These are phyloP conservation scores for Tinamus major DNA, from an alignment of 2,797 vertebrate species.

Conservation along the genomic window DNA sequence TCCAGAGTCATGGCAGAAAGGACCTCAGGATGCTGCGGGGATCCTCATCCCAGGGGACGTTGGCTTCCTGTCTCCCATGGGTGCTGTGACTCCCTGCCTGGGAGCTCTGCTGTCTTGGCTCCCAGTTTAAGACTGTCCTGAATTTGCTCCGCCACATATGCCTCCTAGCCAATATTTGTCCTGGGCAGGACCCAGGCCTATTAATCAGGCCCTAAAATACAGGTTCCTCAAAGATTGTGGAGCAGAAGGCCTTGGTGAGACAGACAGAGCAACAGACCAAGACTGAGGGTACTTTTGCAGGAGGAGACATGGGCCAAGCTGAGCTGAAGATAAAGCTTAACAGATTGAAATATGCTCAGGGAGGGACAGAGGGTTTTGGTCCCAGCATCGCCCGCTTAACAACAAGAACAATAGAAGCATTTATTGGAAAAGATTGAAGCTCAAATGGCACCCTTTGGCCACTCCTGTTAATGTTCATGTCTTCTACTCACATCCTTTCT, in stretches of 20 bases:
- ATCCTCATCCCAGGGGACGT: background rate
- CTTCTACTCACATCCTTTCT: background rate
- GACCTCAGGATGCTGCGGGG: background rate
- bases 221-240: background rate
- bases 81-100: background rate
- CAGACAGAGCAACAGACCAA: background rate
- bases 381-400: background rate
- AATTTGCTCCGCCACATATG: accelerated
- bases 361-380: background rate
- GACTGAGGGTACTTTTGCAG: background rate
- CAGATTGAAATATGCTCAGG: background rate
- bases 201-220: constrained; percentile 30
- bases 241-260: background rate
- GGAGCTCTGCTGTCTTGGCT: background rate
- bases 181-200: background rate
- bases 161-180: background rate
- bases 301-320: no score
- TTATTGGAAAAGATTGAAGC: background rate
- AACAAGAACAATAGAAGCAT: background rate
- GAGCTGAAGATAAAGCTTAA: background rate
- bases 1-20: accelerated
- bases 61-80: background rate
- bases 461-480: background rate
- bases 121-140: background rate
- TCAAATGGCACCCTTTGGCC: background rate